Conservation (phyloP, 2,888 invertebrate species). For the Drosophila pullipes region DNA sequence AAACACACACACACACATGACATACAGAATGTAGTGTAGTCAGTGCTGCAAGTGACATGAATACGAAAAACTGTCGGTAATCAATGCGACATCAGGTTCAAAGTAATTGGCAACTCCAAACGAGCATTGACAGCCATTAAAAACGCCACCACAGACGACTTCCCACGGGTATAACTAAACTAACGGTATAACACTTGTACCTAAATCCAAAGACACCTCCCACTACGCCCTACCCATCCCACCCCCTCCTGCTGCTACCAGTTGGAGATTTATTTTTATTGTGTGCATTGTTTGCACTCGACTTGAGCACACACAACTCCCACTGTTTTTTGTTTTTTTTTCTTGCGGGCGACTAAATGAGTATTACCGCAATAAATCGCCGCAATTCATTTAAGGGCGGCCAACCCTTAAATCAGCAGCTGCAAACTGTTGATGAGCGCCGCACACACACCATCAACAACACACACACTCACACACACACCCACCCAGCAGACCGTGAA, state of each 20-base stretch:
- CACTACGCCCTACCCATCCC: not conserved
- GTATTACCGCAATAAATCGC: conserved; percentile 83
- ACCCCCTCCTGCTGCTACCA: conserved; percentile 16
- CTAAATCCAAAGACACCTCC: conserved; percentile 15
- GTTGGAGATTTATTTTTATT: conserved; percentile 77
- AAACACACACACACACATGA: not conserved
- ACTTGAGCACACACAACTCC: conserved; percentile 48
- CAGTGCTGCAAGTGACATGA: conserved; percentile 72
- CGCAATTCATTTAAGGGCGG: conserved; percentile 80
- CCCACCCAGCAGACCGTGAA: conserved; percentile 67
- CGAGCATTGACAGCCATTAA: conserved; percentile 53
- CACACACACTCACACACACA: conserved; percentile 26
- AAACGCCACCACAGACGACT: conserved; percentile 56
- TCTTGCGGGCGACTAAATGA: conserved; percentile 66
- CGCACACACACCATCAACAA: conserved; percentile 15
- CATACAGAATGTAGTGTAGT: not conserved
- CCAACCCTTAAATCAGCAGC: conserved; percentile 75
- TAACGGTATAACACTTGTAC: conserved; percentile 47
- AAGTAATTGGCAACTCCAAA: conserved; percentile 52
- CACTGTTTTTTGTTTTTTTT: conserved; percentile 34
- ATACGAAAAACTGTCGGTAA: conserved; percentile 61
- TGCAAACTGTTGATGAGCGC: conserved; percentile 75
- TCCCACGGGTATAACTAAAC: conserved; percentile 78
- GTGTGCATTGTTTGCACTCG: conserved; percentile 78
- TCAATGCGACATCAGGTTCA: conserved; percentile 41